These are phyloP conservation scores for Anarhynchus alexandrinus DNA, from an alignment of 2,113 vertebrate species.

Conservation along the genomic window DNA sequence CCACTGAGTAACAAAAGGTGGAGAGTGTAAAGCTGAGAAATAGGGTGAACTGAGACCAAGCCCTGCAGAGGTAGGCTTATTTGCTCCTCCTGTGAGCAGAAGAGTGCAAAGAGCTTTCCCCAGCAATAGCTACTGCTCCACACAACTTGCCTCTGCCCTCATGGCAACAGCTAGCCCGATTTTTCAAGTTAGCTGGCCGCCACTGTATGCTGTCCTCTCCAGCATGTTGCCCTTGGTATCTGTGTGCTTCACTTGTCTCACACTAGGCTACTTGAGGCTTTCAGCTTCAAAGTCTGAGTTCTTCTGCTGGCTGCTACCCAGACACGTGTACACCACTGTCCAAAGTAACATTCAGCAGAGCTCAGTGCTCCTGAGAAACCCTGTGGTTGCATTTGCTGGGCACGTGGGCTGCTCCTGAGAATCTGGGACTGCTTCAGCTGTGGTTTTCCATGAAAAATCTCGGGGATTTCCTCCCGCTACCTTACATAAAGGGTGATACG, in stretches of 20 bases:
- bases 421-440: background rate
- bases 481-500: background rate
- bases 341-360: background rate
- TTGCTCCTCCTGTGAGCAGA: background rate
- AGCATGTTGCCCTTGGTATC: background rate
- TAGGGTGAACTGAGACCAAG: background rate
- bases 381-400: background rate
- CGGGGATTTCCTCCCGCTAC: background rate
- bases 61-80: background rate
- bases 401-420: background rate
- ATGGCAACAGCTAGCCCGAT: background rate
- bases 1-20: background rate
- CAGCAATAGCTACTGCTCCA: background rate
- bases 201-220: background rate
- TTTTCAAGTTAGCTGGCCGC: background rate
- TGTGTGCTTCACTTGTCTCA: background rate
- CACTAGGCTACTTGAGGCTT: rapidly evolving
- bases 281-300: background rate
- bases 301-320: background rate
- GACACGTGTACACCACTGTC: background rate
- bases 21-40: background rate
- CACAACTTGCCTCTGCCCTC: rapidly evolving
- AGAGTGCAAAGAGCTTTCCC: background rate
- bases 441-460: background rate
- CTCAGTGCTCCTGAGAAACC: background rate